A percentile compares a stretch with the other conserved stretches of the same genome.
These are phyloP conservation scores for Nudaria mundana DNA, from an alignment of 2,888 invertebrate species.

Conservation along the genomic window DNA sequence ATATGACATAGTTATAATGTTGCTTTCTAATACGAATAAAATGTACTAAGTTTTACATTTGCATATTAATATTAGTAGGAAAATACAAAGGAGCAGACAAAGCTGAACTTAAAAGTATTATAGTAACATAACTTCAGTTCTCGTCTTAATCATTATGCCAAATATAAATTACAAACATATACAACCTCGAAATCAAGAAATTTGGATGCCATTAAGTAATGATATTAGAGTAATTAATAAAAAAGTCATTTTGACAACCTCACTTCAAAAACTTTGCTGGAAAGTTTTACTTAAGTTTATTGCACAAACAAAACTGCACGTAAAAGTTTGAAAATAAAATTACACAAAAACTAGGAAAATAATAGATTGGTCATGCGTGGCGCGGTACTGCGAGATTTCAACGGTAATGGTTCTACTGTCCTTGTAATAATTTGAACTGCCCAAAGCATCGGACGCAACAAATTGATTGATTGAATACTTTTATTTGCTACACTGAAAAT, in stretches of 20 bases:
- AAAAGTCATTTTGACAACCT: slow-evolving; percentile 46
- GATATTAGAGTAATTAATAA: slow-evolving; percentile 30
- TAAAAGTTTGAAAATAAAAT: slow-evolving; percentile 31
- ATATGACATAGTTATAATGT: not conserved
- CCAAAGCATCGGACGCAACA: slow-evolving; percentile 8
- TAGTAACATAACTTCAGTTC: too few relatives aligned
- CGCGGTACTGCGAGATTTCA: slow-evolving; percentile 23
- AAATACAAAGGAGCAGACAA: too few relatives aligned
- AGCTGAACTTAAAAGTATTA: too few relatives aligned
- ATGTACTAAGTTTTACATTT: too few relatives aligned
- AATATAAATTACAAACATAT: too few relatives aligned
- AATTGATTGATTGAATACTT: slow-evolving; percentile 9
- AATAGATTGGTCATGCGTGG: slow-evolving; percentile 39
- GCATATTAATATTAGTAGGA: too few relatives aligned
- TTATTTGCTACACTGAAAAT: slow-evolving; percentile 3
- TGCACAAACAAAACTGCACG: too few relatives aligned
- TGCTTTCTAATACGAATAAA: too few relatives aligned
- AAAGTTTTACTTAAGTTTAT: slow-evolving; percentile 43
- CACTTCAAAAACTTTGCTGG: slow-evolving; percentile 43
- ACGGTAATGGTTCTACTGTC: slow-evolving; percentile 18
- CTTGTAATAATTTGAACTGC: slow-evolving; percentile 1
- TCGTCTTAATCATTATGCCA: too few relatives aligned
- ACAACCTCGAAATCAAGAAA: slow-evolving; percentile 19
- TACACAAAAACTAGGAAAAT: slow-evolving; percentile 11
- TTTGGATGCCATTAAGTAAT: slow-evolving; percentile 22